These are phyloP conservation scores for Sylvilagus bachmani DNA, from an alignment of 2,113 vertebrate species.

Conservation along the genomic window DNA sequence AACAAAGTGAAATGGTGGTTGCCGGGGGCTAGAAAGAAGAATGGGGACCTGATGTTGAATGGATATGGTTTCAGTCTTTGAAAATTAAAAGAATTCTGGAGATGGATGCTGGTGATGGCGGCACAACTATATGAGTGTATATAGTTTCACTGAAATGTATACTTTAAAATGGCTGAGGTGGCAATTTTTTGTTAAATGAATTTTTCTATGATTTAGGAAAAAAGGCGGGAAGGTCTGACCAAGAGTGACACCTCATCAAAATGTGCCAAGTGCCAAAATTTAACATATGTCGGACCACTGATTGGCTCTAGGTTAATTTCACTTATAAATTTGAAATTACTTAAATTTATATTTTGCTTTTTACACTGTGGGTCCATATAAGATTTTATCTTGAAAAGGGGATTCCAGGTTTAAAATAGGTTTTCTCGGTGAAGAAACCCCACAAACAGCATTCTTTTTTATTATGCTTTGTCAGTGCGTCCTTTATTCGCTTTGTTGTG, in stretches of 20 bases:
- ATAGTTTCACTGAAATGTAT: background rate
- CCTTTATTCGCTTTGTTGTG: background rate
- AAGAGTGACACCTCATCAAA: background rate
- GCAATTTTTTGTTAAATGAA: background rate
- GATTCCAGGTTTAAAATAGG: too few species aligned
- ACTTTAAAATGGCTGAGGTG: background rate
- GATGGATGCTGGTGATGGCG: too few species aligned
- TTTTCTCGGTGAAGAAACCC: background rate
- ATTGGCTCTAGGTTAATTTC: background rate
- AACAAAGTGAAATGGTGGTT: background rate
- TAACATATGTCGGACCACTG: background rate
- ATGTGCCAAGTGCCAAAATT: background rate
- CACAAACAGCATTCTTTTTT: background rate
- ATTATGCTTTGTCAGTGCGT: background rate
- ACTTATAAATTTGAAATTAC: background rate
- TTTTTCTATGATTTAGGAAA: background rate
- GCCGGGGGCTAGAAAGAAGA: too few species aligned
- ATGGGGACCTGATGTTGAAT: background rate
- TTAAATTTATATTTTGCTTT: background rate
- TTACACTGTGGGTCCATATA: background rate
- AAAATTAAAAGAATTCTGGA: background rate
- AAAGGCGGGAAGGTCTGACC: background rate
- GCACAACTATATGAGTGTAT: background rate
- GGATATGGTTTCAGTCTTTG: background rate
- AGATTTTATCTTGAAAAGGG: background rate